phyloP scores from a whole-genome alignment of 2,113 vertebrate species.

The Carettochelys insculpta region DNA sequence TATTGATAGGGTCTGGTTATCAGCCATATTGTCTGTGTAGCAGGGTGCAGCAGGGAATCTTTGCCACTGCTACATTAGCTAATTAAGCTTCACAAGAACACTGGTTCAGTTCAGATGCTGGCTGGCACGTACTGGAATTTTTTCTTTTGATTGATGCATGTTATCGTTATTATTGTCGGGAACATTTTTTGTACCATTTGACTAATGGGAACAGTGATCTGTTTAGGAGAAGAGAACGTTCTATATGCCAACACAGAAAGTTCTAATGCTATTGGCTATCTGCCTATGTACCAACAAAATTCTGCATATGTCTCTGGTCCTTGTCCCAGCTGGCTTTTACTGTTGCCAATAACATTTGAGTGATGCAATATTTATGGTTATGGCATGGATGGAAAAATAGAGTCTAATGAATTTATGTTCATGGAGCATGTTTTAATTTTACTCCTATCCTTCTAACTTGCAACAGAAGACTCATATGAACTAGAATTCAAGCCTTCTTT shows the following conservation, averaged over 20 bases:
- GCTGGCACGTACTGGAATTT: not conserved
- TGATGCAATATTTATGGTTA: not conserved
- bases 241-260: constrained; percentile 5
- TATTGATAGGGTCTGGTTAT: not conserved
- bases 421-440: not conserved
- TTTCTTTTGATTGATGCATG: constrained; percentile 5
- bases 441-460: not conserved
- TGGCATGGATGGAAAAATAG: not conserved
- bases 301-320: constrained; percentile 1
- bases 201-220: constrained; percentile 41
- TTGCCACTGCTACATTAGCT: not conserved
- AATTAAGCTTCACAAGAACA: constrained; percentile 22
- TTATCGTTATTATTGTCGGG: constrained; percentile 12
- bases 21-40: not conserved
- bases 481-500: not conserved
- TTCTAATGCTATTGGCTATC: constrained; percentile 29
- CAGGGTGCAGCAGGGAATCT: not conserved
- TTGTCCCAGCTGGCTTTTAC: not conserved
- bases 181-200: constrained; percentile 40
- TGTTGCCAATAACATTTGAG: not conserved
- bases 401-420: not conserved
- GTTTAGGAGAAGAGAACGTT: constrained; percentile 33
- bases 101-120: not conserved
- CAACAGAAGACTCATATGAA: not conserved
- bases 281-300: constrained; percentile 24